Evolutionary conservation across 2,797 vertebrate genomes (phyloP), one percentile per base, ranked within the genome.

Genomic region (Pipistrellus pipistrellus): DNA sequence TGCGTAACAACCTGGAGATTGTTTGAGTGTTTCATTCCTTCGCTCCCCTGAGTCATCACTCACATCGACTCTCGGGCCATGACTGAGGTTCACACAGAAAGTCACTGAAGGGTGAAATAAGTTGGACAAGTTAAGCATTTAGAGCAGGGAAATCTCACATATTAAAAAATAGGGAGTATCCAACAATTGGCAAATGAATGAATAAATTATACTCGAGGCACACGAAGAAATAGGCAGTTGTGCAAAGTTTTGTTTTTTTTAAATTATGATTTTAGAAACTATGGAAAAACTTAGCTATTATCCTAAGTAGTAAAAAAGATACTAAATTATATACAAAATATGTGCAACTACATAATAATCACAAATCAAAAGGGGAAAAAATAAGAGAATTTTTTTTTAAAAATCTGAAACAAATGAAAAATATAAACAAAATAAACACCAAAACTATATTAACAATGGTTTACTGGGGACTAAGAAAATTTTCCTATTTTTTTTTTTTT

Each of bases 401-500:
- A n/a, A n/a, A 62, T 18, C 35, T 80, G 76, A 78, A 76, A 21
- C 51, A 93, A 91, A 84, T 80, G 6, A 25, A 57, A 92, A 59
- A 59, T 59, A 13, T 59, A 85, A 86, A 44, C 32, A 85, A 80
- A 66, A 62, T 23, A 62, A 85, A 84, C 35, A 62, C 57, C 30
- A 72, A 90, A 89, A 87, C 25, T 62, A 69, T 2, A 9, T 38
- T 82, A 81, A 59, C 14, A 90, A 17, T 59, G 4, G 11, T 68
- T 7, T 4, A 32, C 15, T 83, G 9, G 8, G 6, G 10, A 66
- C 48, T 64, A 23, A 72, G 11, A 78, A 41, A 38, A 46, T 68
- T 86, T 83, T 66, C 12, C 15, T 38, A 12, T 30, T 88, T 84
- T 84, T 66, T 84, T n/a, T 66, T 83, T 76, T 85, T 93, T 82